These are phyloP conservation scores for Cardiocondyla obscurior DNA, from an alignment of 1,140 invertebrate species.

Conservation along the genomic window DNA sequence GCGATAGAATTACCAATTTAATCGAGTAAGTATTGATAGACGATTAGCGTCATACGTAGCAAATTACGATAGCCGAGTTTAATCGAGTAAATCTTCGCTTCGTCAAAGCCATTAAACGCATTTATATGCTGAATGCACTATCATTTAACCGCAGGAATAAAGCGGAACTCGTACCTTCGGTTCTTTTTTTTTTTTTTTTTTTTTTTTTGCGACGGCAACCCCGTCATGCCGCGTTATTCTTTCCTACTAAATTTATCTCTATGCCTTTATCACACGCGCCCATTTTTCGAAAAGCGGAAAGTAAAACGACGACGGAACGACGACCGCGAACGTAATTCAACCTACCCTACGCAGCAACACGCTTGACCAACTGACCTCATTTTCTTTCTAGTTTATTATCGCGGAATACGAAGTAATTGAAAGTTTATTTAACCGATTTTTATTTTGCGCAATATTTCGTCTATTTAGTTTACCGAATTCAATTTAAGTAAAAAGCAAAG, in stretches of 20 bases:
- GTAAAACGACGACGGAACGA: background rate
- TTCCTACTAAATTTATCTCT: slow-evolving; percentile 3
- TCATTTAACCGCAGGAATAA: background rate
- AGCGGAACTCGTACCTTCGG: background rate
- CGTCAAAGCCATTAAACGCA: background rate
- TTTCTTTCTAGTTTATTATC: slow-evolving; percentile 1
- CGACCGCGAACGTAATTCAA: slow-evolving; percentile 1
- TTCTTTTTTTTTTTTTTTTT: too few species aligned
- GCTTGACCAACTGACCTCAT: slow-evolving; percentile 48
- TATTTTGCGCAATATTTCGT: background rate
- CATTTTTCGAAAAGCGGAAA: slow-evolving; percentile 12
- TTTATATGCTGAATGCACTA: background rate
- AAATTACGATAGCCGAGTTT: background rate
- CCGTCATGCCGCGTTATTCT: background rate
- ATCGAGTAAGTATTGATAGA: background rate
- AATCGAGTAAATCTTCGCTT: background rate
- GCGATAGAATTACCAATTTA: background rate
- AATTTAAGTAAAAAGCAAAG: slow-evolving; percentile 16
- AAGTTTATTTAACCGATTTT: slow-evolving; percentile 7
- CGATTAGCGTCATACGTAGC: too few species aligned
- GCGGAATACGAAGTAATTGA: background rate
- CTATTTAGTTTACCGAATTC: background rate
- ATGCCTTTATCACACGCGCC: background rate
- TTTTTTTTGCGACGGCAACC: background rate
- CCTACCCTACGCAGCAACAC: slow-evolving; percentile 33